A percentile compares a stretch with the other conserved stretches of the same genome.
Evolutionary conservation across 2,113 vertebrate genomes (phyloP).

Genomic region (Aptenodytes forsteri): DNA sequence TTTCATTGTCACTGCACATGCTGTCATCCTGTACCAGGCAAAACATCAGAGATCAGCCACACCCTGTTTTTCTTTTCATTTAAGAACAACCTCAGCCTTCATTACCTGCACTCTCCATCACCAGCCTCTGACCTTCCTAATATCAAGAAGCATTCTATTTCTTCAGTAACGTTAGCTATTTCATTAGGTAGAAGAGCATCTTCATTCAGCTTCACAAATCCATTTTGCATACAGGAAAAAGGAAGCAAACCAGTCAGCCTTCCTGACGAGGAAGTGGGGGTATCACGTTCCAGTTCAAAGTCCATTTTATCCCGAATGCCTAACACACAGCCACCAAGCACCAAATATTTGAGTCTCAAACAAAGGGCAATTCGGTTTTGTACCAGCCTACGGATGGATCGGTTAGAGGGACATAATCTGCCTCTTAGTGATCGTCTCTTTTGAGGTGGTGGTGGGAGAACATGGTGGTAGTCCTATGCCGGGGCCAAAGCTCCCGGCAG

Average conservation of each 20-base stretch:
- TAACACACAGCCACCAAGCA: neutral
- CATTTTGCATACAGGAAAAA: neutral
- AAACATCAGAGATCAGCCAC: neutral
- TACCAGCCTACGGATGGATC: neutral
- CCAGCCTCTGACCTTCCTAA: neutral
- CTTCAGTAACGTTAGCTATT: neutral
- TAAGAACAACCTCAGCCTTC: neutral
- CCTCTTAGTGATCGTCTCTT: neutral
- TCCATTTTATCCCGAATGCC: neutral
- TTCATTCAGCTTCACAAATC: neutral
- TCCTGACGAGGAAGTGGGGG: neutral
- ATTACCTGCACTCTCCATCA: neutral
- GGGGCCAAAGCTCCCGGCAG: fast-evolving
- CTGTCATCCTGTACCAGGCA: slow-evolving; percentile 83
- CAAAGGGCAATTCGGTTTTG: neutral
- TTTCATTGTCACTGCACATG: slow-evolving; percentile 95
- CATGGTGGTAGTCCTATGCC: neutral
- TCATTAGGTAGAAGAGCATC: neutral
- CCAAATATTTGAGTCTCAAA: slow-evolving; percentile 35
- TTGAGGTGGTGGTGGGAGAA: neutral
- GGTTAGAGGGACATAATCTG: neutral
- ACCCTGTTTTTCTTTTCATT: neutral
- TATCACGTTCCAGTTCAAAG: neutral
- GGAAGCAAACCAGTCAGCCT: neutral
- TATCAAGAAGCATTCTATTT: neutral